These are phyloP conservation scores for Troides aeacus DNA, from an alignment of 2,888 invertebrate species.

Conservation along the genomic window DNA sequence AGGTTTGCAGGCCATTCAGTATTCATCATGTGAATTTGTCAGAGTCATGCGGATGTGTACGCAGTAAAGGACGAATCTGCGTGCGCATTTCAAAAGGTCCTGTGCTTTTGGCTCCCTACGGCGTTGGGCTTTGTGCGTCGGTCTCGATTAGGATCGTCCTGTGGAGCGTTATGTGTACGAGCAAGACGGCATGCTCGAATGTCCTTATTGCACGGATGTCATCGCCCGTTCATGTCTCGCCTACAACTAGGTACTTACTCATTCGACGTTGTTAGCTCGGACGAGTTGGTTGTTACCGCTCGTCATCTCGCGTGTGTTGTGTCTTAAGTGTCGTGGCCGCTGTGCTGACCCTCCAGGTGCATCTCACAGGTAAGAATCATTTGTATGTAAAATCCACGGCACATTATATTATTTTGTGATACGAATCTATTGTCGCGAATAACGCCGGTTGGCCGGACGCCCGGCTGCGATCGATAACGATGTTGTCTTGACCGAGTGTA, in stretches of 20 bases:
- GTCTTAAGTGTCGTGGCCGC: conserved; percentile 65
- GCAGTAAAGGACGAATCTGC: conserved; percentile 49
- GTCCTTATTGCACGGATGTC: conserved; percentile 57
- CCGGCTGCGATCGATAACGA: conserved; percentile 74
- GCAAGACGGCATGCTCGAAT: conserved; percentile 44
- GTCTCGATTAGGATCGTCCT: conserved; percentile 45
- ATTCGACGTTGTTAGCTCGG: conserved; percentile 67
- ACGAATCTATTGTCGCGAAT: conserved; percentile 47
- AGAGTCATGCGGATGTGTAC: conserved; percentile 28
- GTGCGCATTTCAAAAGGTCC: conserved; percentile 63
- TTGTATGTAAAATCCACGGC: conserved; percentile 32
- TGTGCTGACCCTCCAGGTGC: conserved; percentile 52
- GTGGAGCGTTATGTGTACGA: conserved; percentile 34
- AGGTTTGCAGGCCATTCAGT: conserved; percentile 19
- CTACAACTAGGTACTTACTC: conserved; percentile 50
- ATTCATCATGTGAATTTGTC: conserved; percentile 25
- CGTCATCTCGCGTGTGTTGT: conserved; percentile 72
- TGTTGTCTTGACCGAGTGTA: conserved; percentile 63
- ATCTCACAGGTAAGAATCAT: conserved; percentile 58
- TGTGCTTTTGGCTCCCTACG: conserved; percentile 42
- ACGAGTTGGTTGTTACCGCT: conserved; percentile 69
- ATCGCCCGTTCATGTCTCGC: conserved; percentile 65
- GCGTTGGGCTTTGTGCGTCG: conserved; percentile 45
- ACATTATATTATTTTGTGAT: conserved; percentile 50
- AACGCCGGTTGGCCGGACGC: conserved; percentile 56